Evolutionary conservation across 2,888 invertebrate genomes (phyloP).

Genomic region (Alsophila aescularia): DNA sequence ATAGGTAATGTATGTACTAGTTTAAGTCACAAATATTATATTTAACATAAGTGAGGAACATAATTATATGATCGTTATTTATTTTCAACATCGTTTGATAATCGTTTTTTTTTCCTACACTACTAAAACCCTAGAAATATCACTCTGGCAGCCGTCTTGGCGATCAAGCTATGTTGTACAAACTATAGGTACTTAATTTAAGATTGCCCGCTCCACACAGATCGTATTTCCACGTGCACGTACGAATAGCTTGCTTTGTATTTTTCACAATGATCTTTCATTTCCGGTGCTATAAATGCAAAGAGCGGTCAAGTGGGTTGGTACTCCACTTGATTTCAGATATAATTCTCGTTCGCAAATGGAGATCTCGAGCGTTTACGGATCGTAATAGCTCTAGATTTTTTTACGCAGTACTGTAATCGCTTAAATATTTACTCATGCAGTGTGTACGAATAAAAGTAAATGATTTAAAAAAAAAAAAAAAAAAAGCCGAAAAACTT

Average conservation of each 20-base stretch:
- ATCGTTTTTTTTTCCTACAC: no score
- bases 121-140: no score
- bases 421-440: background rate
- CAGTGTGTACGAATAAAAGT: background rate
- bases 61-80: no score
- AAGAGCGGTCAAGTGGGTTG: slow-evolving; percentile 56
- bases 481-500: no score
- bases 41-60: no score
- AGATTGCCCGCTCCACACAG: slow-evolving; percentile 12
- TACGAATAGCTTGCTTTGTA: slow-evolving; percentile 39
- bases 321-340: slow-evolving; percentile 53
- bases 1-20: no score
- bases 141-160: no score
- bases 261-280: slow-evolving; percentile 62
- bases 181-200: slow-evolving; percentile 22
- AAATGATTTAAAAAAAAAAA: no score
- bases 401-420: background rate
- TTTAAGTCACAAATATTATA: no score
- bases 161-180: no score
- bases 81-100: no score
- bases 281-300: slow-evolving; percentile 69
- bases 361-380: slow-evolving; percentile 18
- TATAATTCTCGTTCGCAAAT: slow-evolving; percentile 40
- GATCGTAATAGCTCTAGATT: slow-evolving; percentile 7
- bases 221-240: slow-evolving; percentile 10